Base-by-base conservation (phyloP, 2,888 invertebrate genomes). In the Pollenia labialis region DNA sequence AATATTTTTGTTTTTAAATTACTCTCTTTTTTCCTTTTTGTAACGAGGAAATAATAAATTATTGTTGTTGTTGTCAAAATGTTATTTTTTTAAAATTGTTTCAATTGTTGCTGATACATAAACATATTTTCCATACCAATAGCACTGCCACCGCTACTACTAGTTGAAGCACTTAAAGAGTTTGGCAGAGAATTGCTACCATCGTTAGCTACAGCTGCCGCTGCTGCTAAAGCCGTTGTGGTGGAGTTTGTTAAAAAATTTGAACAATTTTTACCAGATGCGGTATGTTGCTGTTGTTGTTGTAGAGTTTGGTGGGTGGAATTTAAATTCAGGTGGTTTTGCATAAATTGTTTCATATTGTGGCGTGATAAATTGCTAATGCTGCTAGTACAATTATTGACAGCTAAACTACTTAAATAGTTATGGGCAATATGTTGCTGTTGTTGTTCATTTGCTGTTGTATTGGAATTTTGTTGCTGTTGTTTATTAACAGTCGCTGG, bases 271-370 rank as follows among this genome's bases (percentile, higher is more conserved):
- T 84, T 89, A 77, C 52, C 64, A 50, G 64, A 46, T 86, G 72
- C 71, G 42, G 18, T 12, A 76, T 79, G 80, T 74, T 85, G 81
- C n/a, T 81, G 81, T n/a, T 88, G 88, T 7, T 88, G 87, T 18
- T 87, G 81, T 69, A 79, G 42, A 81, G 12, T 64, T 85, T 86
- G 86, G 86, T 84, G 50, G 87, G 66, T 88, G 88, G 60, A 81
- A 87, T 75, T 85, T 52, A 68, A 90, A 64, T 90, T 90, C 32
- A 90, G 89, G 52, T 91, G 92, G 88, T 91, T 90, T 80, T 92
- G 91, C 90, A 91, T 89, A 90, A 91, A 91, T 83, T 88, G 83
- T 81, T 88, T 86, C 12, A 81, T 81, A 77, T 83, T 87, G 71
- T 85, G 81, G 76, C 81, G 83, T 74, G 71, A 74, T 50, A 75